phyloP scores from a whole-genome alignment of 2,888 invertebrate genomes.

The Ennomos quercinarius region DNA sequence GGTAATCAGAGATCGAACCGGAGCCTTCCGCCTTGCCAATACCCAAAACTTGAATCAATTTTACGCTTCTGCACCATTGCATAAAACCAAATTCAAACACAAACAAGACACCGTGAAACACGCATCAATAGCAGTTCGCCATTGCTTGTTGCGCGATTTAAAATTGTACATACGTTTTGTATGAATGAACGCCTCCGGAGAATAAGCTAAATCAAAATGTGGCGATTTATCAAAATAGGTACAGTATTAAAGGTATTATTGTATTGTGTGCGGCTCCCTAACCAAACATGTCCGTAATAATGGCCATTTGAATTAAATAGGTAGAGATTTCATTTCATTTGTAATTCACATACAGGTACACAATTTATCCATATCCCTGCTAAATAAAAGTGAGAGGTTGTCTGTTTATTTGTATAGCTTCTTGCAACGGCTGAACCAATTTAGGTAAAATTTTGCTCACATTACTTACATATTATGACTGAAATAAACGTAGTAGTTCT shows the following conservation, averaged over 20 bases:
- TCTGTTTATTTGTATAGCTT: too few species aligned
- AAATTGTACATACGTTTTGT: slow-evolving; percentile 63
- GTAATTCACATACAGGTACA: too few species aligned
- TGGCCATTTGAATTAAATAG: too few species aligned
- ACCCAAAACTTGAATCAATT: slow-evolving; percentile 70
- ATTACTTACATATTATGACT: too few species aligned
- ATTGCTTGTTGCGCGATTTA: slow-evolving; percentile 58
- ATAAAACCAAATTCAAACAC: slow-evolving; percentile 74
- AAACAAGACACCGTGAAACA: slow-evolving; percentile 58
- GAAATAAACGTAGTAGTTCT: too few species aligned
- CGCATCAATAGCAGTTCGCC: slow-evolving; percentile 54
- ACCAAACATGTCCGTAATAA: slow-evolving; percentile 52
- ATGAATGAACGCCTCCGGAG: slow-evolving; percentile 77
- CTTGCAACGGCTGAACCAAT: too few species aligned
- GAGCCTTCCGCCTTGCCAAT: slow-evolving; percentile 71
- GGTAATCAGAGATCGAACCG: slow-evolving; percentile 53
- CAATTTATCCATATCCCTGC: too few species aligned
- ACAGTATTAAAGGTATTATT: slow-evolving; percentile 44
- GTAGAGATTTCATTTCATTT: too few species aligned
- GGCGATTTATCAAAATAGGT: slow-evolving; percentile 62
- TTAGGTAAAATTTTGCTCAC: too few species aligned
- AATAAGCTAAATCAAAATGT: slow-evolving; percentile 56
- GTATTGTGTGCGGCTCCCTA: slow-evolving; percentile 53
- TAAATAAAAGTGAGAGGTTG: too few species aligned
- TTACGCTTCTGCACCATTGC: slow-evolving; percentile 77